phyloP scores from a whole-genome alignment of 1,140 invertebrate species.

The Argopecten irradians region DNA sequence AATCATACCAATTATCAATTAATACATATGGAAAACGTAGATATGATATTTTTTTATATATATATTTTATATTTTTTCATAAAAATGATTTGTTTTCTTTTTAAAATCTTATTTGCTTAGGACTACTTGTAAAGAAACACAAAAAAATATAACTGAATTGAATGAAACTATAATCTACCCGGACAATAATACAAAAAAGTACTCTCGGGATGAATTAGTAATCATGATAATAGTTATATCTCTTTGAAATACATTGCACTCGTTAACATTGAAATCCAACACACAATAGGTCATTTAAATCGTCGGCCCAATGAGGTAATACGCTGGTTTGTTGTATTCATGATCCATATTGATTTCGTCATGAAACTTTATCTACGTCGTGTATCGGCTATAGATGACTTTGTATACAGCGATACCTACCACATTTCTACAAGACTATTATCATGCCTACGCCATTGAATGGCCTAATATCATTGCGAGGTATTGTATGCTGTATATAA shows the following conservation, averaged over 20 bases:
- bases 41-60: no score
- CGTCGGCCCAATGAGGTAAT: neutral
- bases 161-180: no score
- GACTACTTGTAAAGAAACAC: no score
- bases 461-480: neutral
- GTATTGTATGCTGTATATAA: neutral
- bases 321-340: neutral
- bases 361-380: neutral
- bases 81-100: no score
- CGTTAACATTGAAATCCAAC: neutral
- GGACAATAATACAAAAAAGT: no score
- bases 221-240: no score
- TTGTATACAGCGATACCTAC: slow-evolving; percentile 1
- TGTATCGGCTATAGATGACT: slow-evolving; percentile 1
- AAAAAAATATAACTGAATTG: no score
- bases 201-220: no score
- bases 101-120: no score
- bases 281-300: slow-evolving; percentile 15
- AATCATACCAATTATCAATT: no score
- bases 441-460: neutral
- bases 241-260: neutral
- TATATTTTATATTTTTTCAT: no score
- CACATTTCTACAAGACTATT: neutral
- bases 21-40: no score
- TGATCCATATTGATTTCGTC: neutral